Evolutionary conservation across 2,113 vertebrate species (phyloP).

Genomic region (Pteruthius melanotis): DNA sequence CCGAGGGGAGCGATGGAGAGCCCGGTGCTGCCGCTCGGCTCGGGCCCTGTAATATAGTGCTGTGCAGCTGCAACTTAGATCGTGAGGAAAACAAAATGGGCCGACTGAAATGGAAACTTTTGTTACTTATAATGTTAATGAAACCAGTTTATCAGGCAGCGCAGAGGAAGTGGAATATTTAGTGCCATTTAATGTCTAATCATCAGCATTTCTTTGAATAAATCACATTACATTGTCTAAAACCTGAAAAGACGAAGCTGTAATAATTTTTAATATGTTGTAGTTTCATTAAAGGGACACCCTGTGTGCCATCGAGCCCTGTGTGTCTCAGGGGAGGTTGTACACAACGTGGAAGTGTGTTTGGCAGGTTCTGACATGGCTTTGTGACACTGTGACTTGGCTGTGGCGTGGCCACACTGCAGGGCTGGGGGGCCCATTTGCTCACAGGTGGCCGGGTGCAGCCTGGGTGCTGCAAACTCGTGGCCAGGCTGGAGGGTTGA

Average conservation of each 20-base stretch:
- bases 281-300: constrained; percentile 70
- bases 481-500: not conserved
- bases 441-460: not conserved
- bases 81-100: constrained; percentile 65
- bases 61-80: constrained; percentile 72
- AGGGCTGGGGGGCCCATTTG: accelerated
- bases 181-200: constrained; percentile 76
- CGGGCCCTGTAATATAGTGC: constrained; percentile 60
- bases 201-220: constrained; percentile 76
- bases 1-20: constrained; percentile 27
- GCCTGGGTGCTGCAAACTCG: accelerated
- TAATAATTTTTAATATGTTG: constrained; percentile 72
- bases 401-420: accelerated
- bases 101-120: constrained; percentile 76
- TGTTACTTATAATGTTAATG: constrained; percentile 78
- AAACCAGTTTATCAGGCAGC: constrained; percentile 76
- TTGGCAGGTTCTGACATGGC: not conserved
- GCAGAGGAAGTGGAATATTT: constrained; percentile 75
- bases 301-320: constrained; percentile 41
- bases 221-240: constrained; percentile 76
- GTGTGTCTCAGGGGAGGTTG: not conserved
- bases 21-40: constrained; percentile 14
- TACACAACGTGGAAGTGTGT: not conserved
- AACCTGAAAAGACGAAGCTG: constrained; percentile 72
- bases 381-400: not conserved